Conservation (phyloP, 2,797 vertebrate genomes). For the Danio tinwini region DNA sequence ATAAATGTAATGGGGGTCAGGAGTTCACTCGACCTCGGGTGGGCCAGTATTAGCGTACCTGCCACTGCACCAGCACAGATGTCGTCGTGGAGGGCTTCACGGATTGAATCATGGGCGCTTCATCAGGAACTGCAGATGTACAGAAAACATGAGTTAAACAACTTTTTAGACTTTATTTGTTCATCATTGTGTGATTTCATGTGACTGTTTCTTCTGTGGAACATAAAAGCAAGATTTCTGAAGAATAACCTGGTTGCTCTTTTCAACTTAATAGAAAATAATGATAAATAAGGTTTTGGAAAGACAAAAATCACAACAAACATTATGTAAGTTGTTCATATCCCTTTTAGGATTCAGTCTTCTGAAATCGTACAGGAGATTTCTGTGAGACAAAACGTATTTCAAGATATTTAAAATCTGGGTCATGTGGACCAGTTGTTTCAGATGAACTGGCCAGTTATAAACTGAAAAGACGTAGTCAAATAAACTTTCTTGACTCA, state of each 20-base stretch:
- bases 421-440: too few relatives aligned
- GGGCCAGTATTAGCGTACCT: constrained; percentile 78
- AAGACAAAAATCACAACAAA: too few relatives aligned
- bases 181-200: neutral
- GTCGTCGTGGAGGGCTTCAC: constrained; percentile 93
- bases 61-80: constrained; percentile 94
- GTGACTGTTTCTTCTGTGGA: neutral
- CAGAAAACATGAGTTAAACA: neutral
- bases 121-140: constrained; percentile 83
- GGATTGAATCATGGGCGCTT: constrained; percentile 85
- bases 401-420: too few relatives aligned
- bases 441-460: too few relatives aligned
- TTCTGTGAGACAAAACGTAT: too few relatives aligned
- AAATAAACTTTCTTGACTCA: too few relatives aligned
- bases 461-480: too few relatives aligned
- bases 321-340: too few relatives aligned
- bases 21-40: constrained; percentile 11
- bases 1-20: constrained; percentile 43
- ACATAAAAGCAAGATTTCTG: neutral
- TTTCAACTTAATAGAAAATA: neutral
- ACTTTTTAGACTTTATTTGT: neutral
- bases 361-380: too few relatives aligned
- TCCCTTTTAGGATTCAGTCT: too few relatives aligned
- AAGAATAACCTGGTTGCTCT: neutral
- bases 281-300: neutral